phyloP scores from a whole-genome alignment of 2,113 vertebrate genomes.

The Halichoeres trimaculatus region DNA sequence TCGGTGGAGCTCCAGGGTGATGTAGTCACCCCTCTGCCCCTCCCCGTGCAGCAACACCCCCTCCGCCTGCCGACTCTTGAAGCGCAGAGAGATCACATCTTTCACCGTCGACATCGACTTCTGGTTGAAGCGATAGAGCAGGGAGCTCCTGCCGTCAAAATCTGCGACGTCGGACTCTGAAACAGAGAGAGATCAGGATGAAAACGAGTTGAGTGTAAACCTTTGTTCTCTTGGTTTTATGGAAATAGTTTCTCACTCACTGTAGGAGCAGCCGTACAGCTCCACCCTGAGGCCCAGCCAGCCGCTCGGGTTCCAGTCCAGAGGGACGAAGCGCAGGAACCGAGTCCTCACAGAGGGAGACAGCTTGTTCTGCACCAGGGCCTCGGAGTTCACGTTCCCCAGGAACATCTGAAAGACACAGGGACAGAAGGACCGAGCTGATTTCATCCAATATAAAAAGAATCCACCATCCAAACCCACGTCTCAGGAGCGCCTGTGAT shows the following conservation, averaged over 20 bases:
- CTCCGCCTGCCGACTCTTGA: conserved; percentile 94
- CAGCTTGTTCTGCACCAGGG: conserved; percentile 89
- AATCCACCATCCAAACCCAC: no score
- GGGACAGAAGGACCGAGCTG: not conserved
- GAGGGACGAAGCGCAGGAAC: conserved; percentile 89
- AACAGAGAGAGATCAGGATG: not conserved
- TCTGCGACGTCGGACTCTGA: conserved; percentile 93
- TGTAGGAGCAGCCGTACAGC: conserved; percentile 91
- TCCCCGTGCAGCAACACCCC: conserved; percentile 96
- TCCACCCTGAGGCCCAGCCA: conserved; percentile 89
- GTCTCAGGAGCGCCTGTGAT: no score
- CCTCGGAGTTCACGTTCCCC: conserved; percentile 89
- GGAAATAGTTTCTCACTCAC: conserved; percentile 87
- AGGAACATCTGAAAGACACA: conserved; percentile 82
- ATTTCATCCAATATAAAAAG: no score
- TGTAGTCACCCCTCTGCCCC: conserved; percentile 94
- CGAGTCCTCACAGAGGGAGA: conserved; percentile 87
- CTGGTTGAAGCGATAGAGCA: conserved; percentile 99
- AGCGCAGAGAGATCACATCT: conserved; percentile 95
- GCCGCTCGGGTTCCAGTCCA: conserved; percentile 87
- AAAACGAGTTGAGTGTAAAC: no score
- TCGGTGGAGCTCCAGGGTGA: conserved; percentile 94
- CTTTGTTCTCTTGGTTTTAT: no score
- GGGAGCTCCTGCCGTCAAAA: conserved; percentile 95
- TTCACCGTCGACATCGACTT: conserved; percentile 98